These are phyloP conservation scores for Schrankia costaestrigalis DNA, from an alignment of 2,888 invertebrate species.

Conservation along the genomic window DNA sequence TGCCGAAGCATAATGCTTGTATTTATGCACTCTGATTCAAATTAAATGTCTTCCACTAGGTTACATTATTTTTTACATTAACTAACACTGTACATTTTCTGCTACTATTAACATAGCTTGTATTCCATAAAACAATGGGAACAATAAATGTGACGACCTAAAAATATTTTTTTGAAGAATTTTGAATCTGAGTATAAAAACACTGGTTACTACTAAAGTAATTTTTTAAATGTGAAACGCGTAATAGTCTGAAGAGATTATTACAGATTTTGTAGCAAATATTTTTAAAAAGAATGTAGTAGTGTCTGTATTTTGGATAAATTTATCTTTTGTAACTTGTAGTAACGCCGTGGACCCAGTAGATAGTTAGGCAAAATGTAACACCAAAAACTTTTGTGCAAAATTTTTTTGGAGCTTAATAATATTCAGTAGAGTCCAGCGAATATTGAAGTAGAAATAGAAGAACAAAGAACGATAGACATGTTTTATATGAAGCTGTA, in stretches of 20 bases:
- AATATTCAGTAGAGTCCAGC: slow-evolving; percentile 43
- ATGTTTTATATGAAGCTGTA: slow-evolving; percentile 29
- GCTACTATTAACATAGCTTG: slow-evolving; percentile 23
- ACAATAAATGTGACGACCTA: slow-evolving; percentile 63
- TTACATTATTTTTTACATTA: slow-evolving; percentile 52
- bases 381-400: slow-evolving; percentile 72
- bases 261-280: slow-evolving; percentile 65
- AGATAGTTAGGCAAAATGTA: slow-evolving; percentile 65
- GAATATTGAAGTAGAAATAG: slow-evolving; percentile 28
- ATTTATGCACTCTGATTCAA: slow-evolving; percentile 50
- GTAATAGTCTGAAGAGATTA: slow-evolving; percentile 56
- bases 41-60: slow-evolving; percentile 76
- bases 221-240: slow-evolving; percentile 43
- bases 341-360: slow-evolving; percentile 68
- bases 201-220: slow-evolving; percentile 37
- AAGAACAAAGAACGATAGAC: slow-evolving; percentile 15
- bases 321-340: slow-evolving; percentile 53
- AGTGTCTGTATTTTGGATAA: slow-evolving; percentile 74
- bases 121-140: slow-evolving; percentile 55
- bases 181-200: slow-evolving; percentile 41
- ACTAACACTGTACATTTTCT: slow-evolving; percentile 26
- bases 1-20: slow-evolving; percentile 25
- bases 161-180: slow-evolving; percentile 61
- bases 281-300: slow-evolving; percentile 70
- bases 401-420: slow-evolving; percentile 65